These are phyloP conservation scores for Saturnia japonica DNA, from an alignment of 2,888 invertebrate species.

Conservation along the genomic window DNA sequence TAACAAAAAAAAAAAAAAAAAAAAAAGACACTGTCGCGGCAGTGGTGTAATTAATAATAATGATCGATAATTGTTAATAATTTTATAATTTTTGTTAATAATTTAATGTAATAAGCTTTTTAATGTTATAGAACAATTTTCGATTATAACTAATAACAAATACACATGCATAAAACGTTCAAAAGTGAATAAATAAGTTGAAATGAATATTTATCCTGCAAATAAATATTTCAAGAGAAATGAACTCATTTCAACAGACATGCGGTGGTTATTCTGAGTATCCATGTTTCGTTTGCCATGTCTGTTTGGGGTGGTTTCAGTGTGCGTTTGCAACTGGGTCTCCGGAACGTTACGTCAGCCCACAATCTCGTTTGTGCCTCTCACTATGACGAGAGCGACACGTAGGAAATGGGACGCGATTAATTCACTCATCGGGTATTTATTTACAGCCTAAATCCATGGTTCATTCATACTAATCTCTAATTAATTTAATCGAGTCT, in stretches of 20 bases:
- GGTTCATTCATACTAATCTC: slow-evolving; percentile 8
- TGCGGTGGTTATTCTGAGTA: slow-evolving; percentile 15
- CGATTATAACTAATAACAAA: background rate
- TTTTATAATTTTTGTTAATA: too few species aligned
- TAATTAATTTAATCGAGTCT: background rate
- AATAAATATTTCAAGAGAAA: slow-evolving; percentile 1
- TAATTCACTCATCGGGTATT: slow-evolving; percentile 57
- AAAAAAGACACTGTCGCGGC: too few species aligned
- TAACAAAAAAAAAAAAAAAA: too few species aligned
- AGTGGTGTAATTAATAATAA: too few species aligned
- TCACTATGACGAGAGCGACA: slow-evolving; percentile 64
- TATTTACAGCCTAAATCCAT: slow-evolving; percentile 24
- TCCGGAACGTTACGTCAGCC: slow-evolving; percentile 63
- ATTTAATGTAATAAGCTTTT: too few species aligned
- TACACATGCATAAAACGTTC: background rate
- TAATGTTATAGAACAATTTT: too few species aligned
- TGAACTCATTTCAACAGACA: background rate
- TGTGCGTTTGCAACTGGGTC: slow-evolving; percentile 51
- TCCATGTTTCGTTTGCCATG: slow-evolving; percentile 34
- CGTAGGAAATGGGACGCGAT: slow-evolving; percentile 72
- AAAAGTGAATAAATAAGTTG: background rate
- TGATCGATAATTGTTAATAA: too few species aligned
- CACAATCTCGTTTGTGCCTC: slow-evolving; percentile 71
- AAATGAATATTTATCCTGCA: background rate
- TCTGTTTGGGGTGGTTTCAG: slow-evolving; percentile 34